These are phyloP conservation scores for Acanthoscelides obtectus DNA, from an alignment of 2,888 invertebrate species.

Conservation along the genomic window DNA sequence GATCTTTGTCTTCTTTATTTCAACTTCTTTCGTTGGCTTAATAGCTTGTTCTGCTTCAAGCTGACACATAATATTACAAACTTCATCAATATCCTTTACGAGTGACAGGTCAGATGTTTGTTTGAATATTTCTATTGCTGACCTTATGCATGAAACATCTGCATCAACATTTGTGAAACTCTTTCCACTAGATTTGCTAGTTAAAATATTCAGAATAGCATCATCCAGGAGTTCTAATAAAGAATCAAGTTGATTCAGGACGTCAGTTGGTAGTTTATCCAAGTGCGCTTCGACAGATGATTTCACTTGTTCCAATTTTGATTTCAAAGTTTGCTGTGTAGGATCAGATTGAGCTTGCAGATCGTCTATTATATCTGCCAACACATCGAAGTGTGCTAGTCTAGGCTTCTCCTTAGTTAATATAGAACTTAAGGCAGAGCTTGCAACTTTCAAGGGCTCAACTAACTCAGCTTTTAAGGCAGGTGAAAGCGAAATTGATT, in stretches of 20 bases:
- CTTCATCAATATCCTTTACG: background rate
- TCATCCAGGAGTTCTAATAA: background rate
- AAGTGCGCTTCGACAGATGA: background rate
- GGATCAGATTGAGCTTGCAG: background rate
- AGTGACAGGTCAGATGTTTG: background rate
- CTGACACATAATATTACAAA: background rate
- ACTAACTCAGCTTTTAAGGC: background rate
- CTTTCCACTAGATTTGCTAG: background rate
- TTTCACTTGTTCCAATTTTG: background rate
- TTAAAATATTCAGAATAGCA: background rate
- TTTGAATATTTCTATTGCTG: background rate
- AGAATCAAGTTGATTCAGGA: background rate
- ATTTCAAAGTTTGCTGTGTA: background rate
- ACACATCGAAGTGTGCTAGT: background rate
- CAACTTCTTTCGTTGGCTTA: background rate
- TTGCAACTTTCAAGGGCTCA: background rate
- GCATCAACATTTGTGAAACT: background rate
- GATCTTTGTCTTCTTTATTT: background rate
- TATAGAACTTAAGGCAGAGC: background rate
- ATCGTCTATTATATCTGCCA: background rate
- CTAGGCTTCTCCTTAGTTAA: background rate
- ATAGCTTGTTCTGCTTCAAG: background rate
- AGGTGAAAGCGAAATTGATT: background rate
- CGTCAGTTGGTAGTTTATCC: background rate
- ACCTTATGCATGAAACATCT: background rate